Evolutionary conservation across 2,888 invertebrate species (phyloP).

Genomic region (Cabera pusaria): DNA sequence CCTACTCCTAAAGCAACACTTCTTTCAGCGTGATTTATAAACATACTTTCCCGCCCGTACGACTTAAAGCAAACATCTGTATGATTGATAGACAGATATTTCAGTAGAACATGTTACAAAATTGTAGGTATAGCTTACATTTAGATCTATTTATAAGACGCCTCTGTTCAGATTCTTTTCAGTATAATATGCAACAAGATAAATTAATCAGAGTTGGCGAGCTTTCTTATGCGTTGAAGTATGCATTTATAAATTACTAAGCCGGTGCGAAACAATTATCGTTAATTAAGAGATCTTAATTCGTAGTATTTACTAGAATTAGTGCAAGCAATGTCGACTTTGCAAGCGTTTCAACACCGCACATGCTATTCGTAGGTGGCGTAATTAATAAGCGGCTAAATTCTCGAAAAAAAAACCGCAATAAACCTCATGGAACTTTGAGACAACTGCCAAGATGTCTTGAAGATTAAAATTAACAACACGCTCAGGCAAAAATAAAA

Average conservation of each 20-base stretch:
- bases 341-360: constrained; percentile 12
- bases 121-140: neutral
- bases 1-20: no score
- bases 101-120: no score
- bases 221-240: neutral
- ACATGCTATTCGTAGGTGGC: constrained; percentile 38
- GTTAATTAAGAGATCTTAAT: constrained; percentile 10
- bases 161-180: constrained; percentile 8
- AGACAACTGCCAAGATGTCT: constrained; percentile 76
- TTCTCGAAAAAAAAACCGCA: constrained; percentile 57
- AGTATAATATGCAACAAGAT: constrained; percentile 2
- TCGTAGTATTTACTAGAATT: constrained; percentile 7
- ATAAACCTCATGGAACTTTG: constrained; percentile 72
- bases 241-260: constrained; percentile 2
- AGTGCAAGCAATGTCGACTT: constrained; percentile 7
- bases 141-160: constrained; percentile 2
- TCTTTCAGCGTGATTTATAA: constrained; percentile 17
- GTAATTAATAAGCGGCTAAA: constrained; percentile 70
- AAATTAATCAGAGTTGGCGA: constrained; percentile 5
- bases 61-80: neutral
- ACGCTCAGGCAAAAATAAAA: constrained; percentile 64
- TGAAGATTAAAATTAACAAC: constrained; percentile 76
- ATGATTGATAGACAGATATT: no score
- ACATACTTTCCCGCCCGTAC: constrained; percentile 4
- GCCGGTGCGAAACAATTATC: constrained; percentile 1